Percentiles rank a stretch among this genome's conserved stretches.
These are phyloP conservation scores for Ichneumoninae sp. DNA, from an alignment of 2,888 invertebrate genomes.

Conservation along the genomic window DNA sequence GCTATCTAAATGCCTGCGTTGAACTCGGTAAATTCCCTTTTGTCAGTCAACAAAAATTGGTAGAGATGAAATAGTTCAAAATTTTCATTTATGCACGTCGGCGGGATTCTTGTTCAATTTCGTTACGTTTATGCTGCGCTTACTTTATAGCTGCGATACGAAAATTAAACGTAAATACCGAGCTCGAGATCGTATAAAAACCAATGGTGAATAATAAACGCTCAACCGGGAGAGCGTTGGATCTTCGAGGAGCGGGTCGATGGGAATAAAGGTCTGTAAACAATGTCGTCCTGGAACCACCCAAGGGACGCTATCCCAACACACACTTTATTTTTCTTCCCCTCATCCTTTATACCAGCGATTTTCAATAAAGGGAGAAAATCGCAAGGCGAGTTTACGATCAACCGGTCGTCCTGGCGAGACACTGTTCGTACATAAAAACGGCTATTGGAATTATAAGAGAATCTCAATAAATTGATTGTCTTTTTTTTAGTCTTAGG, in stretches of 20 bases:
- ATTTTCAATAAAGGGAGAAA: conserved; percentile 28
- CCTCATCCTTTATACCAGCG: not conserved
- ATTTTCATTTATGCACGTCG: not conserved
- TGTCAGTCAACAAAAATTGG: not conserved
- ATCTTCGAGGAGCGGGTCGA: not conserved
- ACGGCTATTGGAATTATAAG: too few species aligned
- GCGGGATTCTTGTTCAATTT: not conserved
- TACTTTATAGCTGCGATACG: not conserved
- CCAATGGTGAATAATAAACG: conserved; percentile 24
- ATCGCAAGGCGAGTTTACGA: conserved; percentile 1
- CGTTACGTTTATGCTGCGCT: not conserved
- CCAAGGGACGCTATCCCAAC: not conserved
- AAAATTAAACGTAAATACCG: not conserved
- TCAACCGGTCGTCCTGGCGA: not conserved
- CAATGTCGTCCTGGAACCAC: conserved; percentile 1
- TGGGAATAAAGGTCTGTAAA: not conserved
- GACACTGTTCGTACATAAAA: not conserved
- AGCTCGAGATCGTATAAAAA: not conserved
- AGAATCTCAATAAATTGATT: too few species aligned
- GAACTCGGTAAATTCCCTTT: not conserved
- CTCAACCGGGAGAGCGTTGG: not conserved
- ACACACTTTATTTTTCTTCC: not conserved
- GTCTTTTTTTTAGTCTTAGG: too few species aligned
- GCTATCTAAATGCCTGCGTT: not conserved
- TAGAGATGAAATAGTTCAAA: not conserved